Conservation (phyloP, 2,888 invertebrate genomes). For the Aspidapion aeneum region DNA sequence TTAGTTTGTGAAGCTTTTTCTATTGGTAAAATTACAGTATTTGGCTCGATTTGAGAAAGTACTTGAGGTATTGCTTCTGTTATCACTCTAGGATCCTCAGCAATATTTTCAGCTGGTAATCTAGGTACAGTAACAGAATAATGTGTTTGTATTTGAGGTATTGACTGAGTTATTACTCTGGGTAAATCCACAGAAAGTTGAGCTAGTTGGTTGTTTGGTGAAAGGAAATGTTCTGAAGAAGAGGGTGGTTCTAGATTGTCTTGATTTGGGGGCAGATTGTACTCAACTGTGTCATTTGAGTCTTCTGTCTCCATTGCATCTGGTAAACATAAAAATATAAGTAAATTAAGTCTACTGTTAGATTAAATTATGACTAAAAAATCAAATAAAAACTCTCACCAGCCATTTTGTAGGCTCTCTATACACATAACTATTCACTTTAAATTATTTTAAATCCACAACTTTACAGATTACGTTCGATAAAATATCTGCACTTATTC, state of each 20-base stretch:
- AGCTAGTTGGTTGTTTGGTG: not conserved
- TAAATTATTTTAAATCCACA: no score
- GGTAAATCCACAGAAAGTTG: not conserved
- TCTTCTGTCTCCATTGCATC: not conserved
- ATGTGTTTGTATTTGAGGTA: not conserved
- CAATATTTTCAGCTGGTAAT: no score
- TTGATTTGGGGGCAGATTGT: not conserved
- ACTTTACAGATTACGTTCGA: no score
- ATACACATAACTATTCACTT: no score
- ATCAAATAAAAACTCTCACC: no score
- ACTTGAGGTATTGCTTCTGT: no score
- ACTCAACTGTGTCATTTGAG: not conserved
- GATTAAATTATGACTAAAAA: no score
- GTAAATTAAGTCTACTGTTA: not conserved
- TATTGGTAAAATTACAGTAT: not conserved
- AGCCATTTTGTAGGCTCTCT: no score
- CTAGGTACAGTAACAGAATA: not conserved
- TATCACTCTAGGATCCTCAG: no score
- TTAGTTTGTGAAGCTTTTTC: not conserved
- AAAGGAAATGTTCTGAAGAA: not conserved
- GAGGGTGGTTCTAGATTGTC: not conserved
- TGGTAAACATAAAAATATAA: not conserved
- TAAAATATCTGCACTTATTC: no score
- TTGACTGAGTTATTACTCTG: not conserved
- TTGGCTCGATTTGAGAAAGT: no score